Evolutionary conservation across 2,888 invertebrate genomes (phyloP), one percentile per base, ranked within the genome.

Genomic region (Napeogenes sylphis): DNA sequence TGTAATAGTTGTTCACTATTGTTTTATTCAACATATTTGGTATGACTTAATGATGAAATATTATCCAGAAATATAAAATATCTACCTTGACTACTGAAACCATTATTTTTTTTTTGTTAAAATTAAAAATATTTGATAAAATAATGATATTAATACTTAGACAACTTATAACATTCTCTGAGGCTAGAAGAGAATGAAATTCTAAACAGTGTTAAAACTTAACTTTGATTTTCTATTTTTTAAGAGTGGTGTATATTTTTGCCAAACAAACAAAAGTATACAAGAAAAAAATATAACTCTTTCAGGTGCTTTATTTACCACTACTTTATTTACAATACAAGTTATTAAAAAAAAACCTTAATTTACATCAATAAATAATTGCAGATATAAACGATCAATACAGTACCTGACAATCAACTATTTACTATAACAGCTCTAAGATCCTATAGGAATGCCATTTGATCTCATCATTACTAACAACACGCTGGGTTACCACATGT

Each of bases 331-430:
- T 21, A 21, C 21, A 21, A 78, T 84, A 87, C 87, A 89, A 87
- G 87, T 88, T 83, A 87, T 81, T 81, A 86, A 79, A 83, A 87
- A n/a, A 86, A 83, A 42, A 42, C 8, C 81, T 76, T 83, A 85
- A 81, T 84, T 87, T 82, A 85, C 76, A 81, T 80, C 78, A 88
- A 89, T 89, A 88, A 87, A 88, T 88, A 86, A 83, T 81, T 73
- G 76, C 78, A 79, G 81, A 80, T 75, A 84, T 78, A 75, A 71
- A 66, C 59, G 55, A 65, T 62, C 33, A 64, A 45, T 58, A 58
- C 42, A 64, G 63, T 59, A 69, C 62, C 58, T 64, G 64, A 64
- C 65, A 70, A 59, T 68, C 63, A 68, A 70, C 67, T 51, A 51
- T 8, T 51, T 12, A 2, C 42, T 42, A 70, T 66, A 63, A 67